Evolutionary conservation across 1,140 invertebrate genomes (phyloP), one percentile per base, ranked within the genome.

Genomic region (Chelonus insularis): DNA sequence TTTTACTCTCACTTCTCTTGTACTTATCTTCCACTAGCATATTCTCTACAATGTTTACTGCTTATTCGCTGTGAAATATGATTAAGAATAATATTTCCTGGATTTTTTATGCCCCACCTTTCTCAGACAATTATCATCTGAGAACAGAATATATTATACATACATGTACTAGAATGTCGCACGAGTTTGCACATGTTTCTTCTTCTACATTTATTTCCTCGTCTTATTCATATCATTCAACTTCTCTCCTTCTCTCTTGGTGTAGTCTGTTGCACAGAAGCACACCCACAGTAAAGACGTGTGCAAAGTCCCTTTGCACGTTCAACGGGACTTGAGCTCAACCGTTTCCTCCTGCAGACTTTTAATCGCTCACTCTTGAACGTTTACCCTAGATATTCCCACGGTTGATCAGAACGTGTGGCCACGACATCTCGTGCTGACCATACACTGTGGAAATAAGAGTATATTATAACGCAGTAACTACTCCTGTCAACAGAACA

Each of bases 11-110:
- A 16, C 21, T 48, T 25, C 23, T 6, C 32, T 2, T 18, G 25
- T 14, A 11, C 43, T 23, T 39, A 14, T 50, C 58, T 23, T 32
- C 62, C 25, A 50, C 50, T 56, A 57, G 29, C 20, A 37, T n/a
- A n/a, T 55, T 55, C 48, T 60, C 58, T 47, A 64, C 63, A 61
- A 61, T 64, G 63, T 64, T 64, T 64, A 57, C 63, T 60, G 63
- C 54, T 64, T 64, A 64, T 64, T 57, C 45, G 37, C 45, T 57
- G 55, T 60, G 58, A 60, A 64, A 60, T 57, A 61, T 60, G 54
- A 61, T 41, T 51, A 39, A 57, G 54, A 54, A 48, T 52, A 64
- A 51, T 60, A 60, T 60, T 55, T 60, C 47, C 55, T 54, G 20
- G 14, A 60, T 43, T 47, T 51, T 8, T 47, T 47, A 7, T 12